Percentiles rank a stretch among this genome's conserved stretches.
Conservation (phyloP, 2,888 invertebrate species). For the Phalangium opilio region DNA sequence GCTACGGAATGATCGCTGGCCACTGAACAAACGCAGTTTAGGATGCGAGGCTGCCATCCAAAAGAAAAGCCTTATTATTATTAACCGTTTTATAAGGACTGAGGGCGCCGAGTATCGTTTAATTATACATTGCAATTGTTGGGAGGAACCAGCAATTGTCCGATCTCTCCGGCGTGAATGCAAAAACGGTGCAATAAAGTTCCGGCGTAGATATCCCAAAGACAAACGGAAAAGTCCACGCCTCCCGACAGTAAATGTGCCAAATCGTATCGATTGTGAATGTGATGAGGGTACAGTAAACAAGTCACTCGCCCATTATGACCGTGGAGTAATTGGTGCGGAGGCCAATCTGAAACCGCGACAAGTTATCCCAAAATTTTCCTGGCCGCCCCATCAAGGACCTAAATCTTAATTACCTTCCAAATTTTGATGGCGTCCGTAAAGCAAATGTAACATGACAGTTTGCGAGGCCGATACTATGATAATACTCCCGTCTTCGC, state of each 20-base stretch:
- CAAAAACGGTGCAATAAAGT: slow-evolving; percentile 82
- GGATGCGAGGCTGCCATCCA: slow-evolving; percentile 54
- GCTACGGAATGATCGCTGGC: slow-evolving; percentile 97
- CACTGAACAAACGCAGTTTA: slow-evolving; percentile 89
- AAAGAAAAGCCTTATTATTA: not conserved
- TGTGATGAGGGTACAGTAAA: slow-evolving; percentile 82
- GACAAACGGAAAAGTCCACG: slow-evolving; percentile 89
- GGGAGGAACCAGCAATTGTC: slow-evolving; percentile 85
- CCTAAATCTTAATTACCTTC: slow-evolving; percentile 15
- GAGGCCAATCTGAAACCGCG: slow-evolving; percentile 70
- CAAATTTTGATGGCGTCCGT: slow-evolving; percentile 38
- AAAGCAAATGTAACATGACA: slow-evolving; percentile 77
- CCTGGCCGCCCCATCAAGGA: not conserved
- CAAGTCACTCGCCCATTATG: slow-evolving; percentile 91
- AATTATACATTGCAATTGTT: slow-evolving; percentile 46
- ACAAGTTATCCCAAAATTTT: slow-evolving; percentile 1
- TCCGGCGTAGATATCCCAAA: slow-evolving; percentile 89
- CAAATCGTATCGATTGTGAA: slow-evolving; percentile 65
- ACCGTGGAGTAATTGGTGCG: slow-evolving; percentile 69
- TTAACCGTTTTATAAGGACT: not conserved
- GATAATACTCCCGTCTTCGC: slow-evolving; percentile 89
- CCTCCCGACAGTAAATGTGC: slow-evolving; percentile 86
- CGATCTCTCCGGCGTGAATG: slow-evolving; percentile 94
- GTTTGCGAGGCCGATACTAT: slow-evolving; percentile 92
- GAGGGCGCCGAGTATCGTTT: not conserved